These are phyloP conservation scores for Saxicola maurus DNA, from an alignment of 2,797 vertebrate species.

Conservation along the genomic window DNA sequence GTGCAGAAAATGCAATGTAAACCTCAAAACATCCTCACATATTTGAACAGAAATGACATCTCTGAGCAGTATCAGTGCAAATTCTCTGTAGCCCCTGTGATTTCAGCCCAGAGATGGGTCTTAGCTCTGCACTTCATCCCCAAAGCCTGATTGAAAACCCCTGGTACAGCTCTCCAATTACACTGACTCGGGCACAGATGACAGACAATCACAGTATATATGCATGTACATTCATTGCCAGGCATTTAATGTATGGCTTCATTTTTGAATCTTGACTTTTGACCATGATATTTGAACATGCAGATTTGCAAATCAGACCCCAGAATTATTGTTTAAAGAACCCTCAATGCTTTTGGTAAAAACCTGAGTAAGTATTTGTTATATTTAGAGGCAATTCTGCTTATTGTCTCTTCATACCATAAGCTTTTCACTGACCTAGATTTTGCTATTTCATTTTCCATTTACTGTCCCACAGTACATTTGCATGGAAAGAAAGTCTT, in stretches of 20 bases:
- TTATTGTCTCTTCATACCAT: conserved; percentile 21
- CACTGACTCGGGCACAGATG: fast-evolving
- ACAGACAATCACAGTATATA: fast-evolving
- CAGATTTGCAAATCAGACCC: background rate
- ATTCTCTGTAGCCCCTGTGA: background rate
- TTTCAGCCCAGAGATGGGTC: background rate
- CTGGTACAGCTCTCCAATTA: fast-evolving
- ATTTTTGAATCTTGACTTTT: background rate
- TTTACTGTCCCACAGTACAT: background rate
- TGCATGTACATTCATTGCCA: fast-evolving
- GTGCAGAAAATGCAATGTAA: background rate
- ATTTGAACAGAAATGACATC: background rate
- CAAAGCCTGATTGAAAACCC: background rate
- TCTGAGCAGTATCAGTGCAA: background rate
- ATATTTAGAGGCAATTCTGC: conserved; percentile 53
- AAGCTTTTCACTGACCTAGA: conserved; percentile 56
- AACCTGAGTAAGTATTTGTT: conserved; percentile 53
- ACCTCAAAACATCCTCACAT: background rate
- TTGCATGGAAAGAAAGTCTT: conserved; percentile 15
- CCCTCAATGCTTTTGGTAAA: background rate
- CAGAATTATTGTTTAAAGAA: background rate
- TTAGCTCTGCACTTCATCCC: background rate
- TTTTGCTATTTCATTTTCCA: conserved; percentile 40
- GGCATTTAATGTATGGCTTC: background rate
- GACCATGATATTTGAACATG: background rate